Conservation (phyloP, 1,140 invertebrate genomes). For the Caenorhabditis brenneri region DNA sequence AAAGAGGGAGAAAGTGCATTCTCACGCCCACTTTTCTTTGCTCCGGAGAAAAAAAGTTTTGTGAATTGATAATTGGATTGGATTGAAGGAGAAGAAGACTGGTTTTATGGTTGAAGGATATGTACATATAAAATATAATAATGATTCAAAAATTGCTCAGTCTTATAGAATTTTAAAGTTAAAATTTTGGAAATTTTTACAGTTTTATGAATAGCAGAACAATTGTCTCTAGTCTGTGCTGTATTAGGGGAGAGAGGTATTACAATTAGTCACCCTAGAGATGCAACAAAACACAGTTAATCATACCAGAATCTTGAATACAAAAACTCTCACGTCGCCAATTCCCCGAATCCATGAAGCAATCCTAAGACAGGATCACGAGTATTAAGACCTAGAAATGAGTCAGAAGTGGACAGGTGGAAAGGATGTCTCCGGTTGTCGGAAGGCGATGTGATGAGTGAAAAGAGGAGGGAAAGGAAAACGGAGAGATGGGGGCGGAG, state of each 20-base stretch:
- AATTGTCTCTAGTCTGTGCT: too few relatives aligned
- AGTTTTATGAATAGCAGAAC: too few relatives aligned
- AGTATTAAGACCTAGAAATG: background rate
- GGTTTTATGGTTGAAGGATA: background rate
- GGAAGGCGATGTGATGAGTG: conserved; percentile 8
- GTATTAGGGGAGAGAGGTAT: too few relatives aligned
- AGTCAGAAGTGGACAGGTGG: conserved; percentile 33
- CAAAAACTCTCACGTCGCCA: background rate
- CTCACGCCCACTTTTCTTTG: background rate
- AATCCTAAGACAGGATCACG: background rate
- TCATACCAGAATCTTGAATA: too few relatives aligned
- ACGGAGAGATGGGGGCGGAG: background rate
- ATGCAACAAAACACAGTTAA: too few relatives aligned
- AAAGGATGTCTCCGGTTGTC: conserved; percentile 40
- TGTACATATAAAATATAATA: too few relatives aligned
- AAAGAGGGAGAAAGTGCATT: background rate
- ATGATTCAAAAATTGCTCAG: too few relatives aligned
- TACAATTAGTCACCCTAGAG: too few relatives aligned
- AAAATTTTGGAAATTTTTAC: too few relatives aligned
- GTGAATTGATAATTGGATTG: background rate
- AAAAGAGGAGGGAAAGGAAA: background rate
- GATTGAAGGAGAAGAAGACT: background rate
- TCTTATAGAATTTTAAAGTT: too few relatives aligned
- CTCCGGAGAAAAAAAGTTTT: background rate
- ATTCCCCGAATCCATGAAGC: background rate